Evolutionary conservation across 2,113 vertebrate genomes (phyloP).

Genomic region (Ophiodon elongatus): DNA sequence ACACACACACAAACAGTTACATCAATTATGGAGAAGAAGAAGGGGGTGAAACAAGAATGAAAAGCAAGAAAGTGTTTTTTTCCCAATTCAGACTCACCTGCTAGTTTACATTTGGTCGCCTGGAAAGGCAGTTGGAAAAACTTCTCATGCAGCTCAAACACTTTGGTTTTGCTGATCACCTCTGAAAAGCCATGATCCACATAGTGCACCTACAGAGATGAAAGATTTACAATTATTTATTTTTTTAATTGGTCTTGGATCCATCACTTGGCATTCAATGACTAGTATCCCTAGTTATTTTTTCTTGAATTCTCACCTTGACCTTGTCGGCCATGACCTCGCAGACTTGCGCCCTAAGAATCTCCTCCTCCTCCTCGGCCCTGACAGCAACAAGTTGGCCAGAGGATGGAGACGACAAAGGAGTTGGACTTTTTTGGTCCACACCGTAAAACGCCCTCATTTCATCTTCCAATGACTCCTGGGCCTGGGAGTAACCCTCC

Average conservation of each 20-base stretch:
- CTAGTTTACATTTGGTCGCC: slow-evolving; percentile 92
- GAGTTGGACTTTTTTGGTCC: slow-evolving; percentile 55
- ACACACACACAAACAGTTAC: too few species aligned
- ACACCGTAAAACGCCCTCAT: slow-evolving; percentile 92
- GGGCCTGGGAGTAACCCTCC: slow-evolving; percentile 92
- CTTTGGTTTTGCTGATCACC: slow-evolving; percentile 87
- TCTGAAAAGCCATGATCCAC: slow-evolving; percentile 97
- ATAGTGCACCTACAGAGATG: slow-evolving; percentile 87
- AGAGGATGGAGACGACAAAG: slow-evolving; percentile 72
- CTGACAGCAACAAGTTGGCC: slow-evolving; percentile 91
- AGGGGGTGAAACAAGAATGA: not conserved
- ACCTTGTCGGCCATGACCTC: slow-evolving; percentile 87
- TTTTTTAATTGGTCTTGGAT: not conserved
- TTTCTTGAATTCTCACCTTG: slow-evolving; percentile 87
- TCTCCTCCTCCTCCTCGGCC: slow-evolving; percentile 91
- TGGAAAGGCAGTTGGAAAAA: slow-evolving; percentile 93
- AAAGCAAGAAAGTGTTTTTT: not conserved
- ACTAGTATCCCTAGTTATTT: not conserved
- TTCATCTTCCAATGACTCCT: slow-evolving; percentile 95
- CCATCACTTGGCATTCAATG: not conserved
- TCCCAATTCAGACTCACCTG: slow-evolving; percentile 86
- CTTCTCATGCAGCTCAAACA: slow-evolving; percentile 88
- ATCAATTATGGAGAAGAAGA: not conserved
- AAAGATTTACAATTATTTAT: not conserved
- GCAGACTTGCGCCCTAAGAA: slow-evolving; percentile 90